Percentiles rank a stretch among this genome's conserved stretches.
These are phyloP conservation scores for Serinus canaria DNA, from an alignment of 2,113 vertebrate species.

Conservation along the genomic window DNA sequence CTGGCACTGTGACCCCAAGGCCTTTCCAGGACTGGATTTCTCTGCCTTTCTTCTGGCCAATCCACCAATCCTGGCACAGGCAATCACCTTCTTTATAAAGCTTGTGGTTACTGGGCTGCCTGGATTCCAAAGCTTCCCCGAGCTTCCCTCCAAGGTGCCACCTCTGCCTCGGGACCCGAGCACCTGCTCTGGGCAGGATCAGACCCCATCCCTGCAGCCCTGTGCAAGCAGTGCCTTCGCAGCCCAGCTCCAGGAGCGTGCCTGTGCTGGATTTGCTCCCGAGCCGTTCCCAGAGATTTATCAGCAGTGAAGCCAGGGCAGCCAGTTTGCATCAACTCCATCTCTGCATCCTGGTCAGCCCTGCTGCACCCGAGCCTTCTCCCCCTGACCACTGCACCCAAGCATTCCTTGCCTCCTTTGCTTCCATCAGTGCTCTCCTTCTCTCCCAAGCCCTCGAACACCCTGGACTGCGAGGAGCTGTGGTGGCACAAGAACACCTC, in stretches of 20 bases:
- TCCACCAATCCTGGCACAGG: neutral
- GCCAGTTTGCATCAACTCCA: neutral
- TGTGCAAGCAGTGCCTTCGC: neutral
- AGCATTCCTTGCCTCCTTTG: neutral
- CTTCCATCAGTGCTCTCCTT: neutral
- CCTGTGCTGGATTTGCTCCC: neutral
- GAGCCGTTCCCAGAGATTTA: neutral
- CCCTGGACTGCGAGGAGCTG: neutral
- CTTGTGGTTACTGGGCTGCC: neutral
- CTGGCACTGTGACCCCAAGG: no score
- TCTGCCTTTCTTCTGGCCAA: neutral
- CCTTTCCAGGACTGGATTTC: no score
- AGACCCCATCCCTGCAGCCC: neutral
- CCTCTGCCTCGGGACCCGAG: neutral
- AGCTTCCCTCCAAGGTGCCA: neutral
- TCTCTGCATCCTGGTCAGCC: neutral
- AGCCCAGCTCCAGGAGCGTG: neutral
- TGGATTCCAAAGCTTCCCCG: fast-evolving
- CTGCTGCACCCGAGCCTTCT: neutral
- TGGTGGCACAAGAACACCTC: neutral
- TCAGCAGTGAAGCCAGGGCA: neutral
- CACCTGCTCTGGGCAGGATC: neutral
- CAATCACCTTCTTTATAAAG: neutral
- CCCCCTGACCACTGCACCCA: neutral
- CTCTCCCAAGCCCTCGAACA: neutral